Evolutionary conservation across 2,113 vertebrate species (phyloP).

Genomic region (Macquaria ambigua): DNA sequence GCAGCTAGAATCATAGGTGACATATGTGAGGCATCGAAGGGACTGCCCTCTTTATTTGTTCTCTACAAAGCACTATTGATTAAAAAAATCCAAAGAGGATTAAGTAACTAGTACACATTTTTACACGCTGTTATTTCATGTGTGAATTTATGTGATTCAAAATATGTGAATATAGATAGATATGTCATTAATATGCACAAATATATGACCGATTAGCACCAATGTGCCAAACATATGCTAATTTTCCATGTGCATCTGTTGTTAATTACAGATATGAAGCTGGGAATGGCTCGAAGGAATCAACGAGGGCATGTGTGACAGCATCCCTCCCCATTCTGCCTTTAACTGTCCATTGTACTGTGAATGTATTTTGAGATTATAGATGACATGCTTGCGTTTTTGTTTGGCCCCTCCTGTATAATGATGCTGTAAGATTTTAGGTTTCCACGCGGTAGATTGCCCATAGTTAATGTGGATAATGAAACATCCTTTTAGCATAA

Average conservation of each 20-base stretch:
- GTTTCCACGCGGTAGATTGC: slow-evolving; percentile 55
- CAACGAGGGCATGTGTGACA: slow-evolving; percentile 69
- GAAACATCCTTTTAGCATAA: slow-evolving; percentile 31
- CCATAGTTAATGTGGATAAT: slow-evolving; percentile 36
- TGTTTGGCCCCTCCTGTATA: slow-evolving; percentile 48
- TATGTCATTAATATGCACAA: slow-evolving; percentile 80
- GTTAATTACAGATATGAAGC: slow-evolving; percentile 85
- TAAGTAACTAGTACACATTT: slow-evolving; percentile 51
- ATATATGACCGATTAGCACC: slow-evolving; percentile 81
- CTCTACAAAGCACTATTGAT: slow-evolving; percentile 47
- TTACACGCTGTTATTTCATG: slow-evolving; percentile 39
- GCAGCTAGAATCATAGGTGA: slow-evolving; percentile 21
- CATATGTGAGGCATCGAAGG: slow-evolving; percentile 16
- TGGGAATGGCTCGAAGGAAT: slow-evolving; percentile 81
- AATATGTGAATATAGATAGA: slow-evolving; percentile 69
- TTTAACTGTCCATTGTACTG: slow-evolving; percentile 68
- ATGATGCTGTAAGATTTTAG: slow-evolving; percentile 51
- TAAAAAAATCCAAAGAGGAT: slow-evolving; percentile 38
- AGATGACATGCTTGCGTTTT: slow-evolving; percentile 61
- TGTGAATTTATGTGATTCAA: slow-evolving; percentile 49
- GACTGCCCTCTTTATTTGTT: slow-evolving; percentile 38
- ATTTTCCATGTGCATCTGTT: slow-evolving; percentile 84
- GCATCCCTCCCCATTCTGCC: slow-evolving; percentile 51
- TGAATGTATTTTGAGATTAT: slow-evolving; percentile 66
- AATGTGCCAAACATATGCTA: slow-evolving; percentile 85